Base-by-base conservation (phyloP, 2,113 vertebrate genomes). In the Chlorocebus sabaeus region DNA sequence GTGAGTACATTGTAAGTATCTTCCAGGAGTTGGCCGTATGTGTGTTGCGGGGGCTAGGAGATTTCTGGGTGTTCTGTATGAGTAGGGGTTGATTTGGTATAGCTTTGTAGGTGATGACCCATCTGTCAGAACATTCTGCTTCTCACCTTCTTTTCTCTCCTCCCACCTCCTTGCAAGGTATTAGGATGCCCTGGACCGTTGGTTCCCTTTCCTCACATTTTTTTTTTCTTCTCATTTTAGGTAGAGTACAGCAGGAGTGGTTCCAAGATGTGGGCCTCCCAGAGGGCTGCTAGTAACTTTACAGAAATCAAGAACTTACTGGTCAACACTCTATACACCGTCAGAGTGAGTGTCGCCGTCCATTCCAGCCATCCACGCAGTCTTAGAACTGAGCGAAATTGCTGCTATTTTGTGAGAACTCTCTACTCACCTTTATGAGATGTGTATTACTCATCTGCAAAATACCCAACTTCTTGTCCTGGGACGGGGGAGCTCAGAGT, bases 1-100 rank as follows among this genome's bases (percentile, higher is more conserved):
- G 99, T 78, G 99, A 99, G 89, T 99, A 99, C 97, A 99, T 99
- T 0, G 99, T 99, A 98, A 99, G 99, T 99, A 32, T 75, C 81
- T 40, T 48, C 35, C 30, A 2, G 20, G 45, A 16, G 9, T 0
- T 14, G 16, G 6, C 35, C 0, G 0, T 23, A 0, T 3, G n/a
- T 3, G 9, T 38, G 40, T 2, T 0, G 0, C 1, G 5, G 35
- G 22, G 48, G 59, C 6, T 0, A 1, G 79, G 40, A 68, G 81
- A 30, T 30, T 48, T 32, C 70, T 10, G 25, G 27, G 35, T 5
- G 10, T 32, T 40, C 16, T 80, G 6, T 67, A 11, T 20, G 86
- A 61, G 32, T 1, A 4, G 32, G 70, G 16, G 0, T 5, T 45
- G 79, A 14, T 59, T 23, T 38, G 64, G 38, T 8, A 3, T 59